Evolutionary conservation across 2,888 invertebrate species (phyloP).

Genomic region (Sisyra nigra): DNA sequence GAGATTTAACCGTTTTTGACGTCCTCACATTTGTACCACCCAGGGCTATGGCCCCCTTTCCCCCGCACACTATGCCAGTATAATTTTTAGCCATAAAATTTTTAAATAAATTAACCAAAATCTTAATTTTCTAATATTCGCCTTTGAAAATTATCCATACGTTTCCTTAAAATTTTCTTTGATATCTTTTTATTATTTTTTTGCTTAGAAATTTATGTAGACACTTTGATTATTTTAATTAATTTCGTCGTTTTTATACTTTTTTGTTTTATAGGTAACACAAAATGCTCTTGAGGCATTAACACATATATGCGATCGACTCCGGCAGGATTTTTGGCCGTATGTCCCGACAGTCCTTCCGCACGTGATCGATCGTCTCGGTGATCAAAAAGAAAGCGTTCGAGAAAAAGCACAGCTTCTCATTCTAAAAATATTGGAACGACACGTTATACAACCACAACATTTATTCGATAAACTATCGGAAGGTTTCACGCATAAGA

Average conservation of each 20-base stretch:
- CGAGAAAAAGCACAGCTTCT: slow-evolving; percentile 60
- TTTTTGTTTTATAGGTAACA: slow-evolving; percentile 52
- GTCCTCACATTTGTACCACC: too few relatives aligned
- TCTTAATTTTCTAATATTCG: not conserved
- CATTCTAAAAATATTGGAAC: slow-evolving; percentile 55
- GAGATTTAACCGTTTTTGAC: too few relatives aligned
- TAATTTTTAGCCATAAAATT: too few relatives aligned
- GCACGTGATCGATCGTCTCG: slow-evolving; percentile 63
- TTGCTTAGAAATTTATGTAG: too few relatives aligned
- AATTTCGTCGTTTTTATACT: not conserved
- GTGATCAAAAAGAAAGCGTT: slow-evolving; percentile 28
- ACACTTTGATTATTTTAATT: not conserved
- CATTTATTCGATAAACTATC: slow-evolving; percentile 54
- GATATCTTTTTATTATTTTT: too few relatives aligned
- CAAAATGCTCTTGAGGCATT: slow-evolving; percentile 83
- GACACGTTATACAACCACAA: slow-evolving; percentile 50
- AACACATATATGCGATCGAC: slow-evolving; percentile 67
- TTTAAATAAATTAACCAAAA: too few relatives aligned
- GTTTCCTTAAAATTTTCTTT: not conserved
- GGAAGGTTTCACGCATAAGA: slow-evolving; percentile 66
- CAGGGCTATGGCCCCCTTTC: too few relatives aligned
- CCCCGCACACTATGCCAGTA: too few relatives aligned
- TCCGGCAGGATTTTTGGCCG: slow-evolving; percentile 76
- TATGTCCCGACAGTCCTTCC: slow-evolving; percentile 72
- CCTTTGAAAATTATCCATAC: not conserved